Conservation (phyloP, 2,888 invertebrate species). For the Melipona beecheii region DNA sequence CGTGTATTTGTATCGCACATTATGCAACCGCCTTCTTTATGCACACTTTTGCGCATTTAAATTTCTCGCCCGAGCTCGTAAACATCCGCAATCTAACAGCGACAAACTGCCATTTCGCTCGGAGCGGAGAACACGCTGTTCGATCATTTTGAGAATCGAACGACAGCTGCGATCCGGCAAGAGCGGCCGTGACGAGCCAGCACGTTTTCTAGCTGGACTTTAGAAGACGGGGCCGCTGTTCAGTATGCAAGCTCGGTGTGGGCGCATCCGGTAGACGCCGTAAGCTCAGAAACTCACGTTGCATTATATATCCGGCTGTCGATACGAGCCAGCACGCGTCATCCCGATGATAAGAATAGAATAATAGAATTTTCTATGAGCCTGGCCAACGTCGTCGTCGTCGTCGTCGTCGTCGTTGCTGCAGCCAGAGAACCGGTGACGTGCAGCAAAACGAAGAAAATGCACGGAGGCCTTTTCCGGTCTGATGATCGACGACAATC, state of each 20-base stretch:
- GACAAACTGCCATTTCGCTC: background rate
- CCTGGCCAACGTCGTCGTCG: conserved; percentile 26
- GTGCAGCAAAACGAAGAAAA: conserved; percentile 63
- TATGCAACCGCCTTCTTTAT: no score
- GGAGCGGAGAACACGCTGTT: background rate
- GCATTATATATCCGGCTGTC: conserved; percentile 79
- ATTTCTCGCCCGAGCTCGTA: no score
- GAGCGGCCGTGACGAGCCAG: conserved; percentile 66
- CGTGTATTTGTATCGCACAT: no score
- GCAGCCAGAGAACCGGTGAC: conserved; percentile 9
- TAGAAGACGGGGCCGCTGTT: conserved; percentile 64
- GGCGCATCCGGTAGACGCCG: conserved; percentile 79
- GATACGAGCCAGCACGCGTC: conserved; percentile 69
- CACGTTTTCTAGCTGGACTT: conserved; percentile 75
- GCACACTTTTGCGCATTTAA: no score
- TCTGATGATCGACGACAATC: conserved; percentile 58
- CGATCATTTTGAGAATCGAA: background rate
- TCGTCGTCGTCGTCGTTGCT: background rate
- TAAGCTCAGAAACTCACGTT: conserved; percentile 79
- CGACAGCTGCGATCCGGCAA: background rate
- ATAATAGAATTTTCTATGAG: conserved; percentile 78
- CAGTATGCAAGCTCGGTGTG: conserved; percentile 82
- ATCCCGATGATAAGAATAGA: conserved; percentile 77
- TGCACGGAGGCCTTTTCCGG: conserved; percentile 52
- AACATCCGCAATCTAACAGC: background rate